Evolutionary conservation across 2,113 vertebrate genomes (phyloP).

Genomic region (Pseudorasbora parva): DNA sequence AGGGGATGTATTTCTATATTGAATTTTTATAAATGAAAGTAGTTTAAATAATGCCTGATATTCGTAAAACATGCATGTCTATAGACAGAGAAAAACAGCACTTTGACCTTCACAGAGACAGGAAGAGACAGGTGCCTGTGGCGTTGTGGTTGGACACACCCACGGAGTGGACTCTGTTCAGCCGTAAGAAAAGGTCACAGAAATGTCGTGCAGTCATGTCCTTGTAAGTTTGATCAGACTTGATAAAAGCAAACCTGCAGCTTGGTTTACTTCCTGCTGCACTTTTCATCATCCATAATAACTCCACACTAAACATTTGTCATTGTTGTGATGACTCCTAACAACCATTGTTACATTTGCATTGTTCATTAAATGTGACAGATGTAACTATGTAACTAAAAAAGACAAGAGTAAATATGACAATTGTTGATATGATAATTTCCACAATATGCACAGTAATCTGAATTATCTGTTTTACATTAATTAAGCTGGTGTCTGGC

Average conservation of each 20-base stretch:
- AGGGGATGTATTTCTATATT: background rate
- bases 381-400: too few species aligned
- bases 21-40: background rate
- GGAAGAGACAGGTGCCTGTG: conserved; percentile 43
- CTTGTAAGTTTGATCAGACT: conserved; percentile 38
- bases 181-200: conserved; percentile 27
- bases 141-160: conserved; percentile 44
- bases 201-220: conserved; percentile 45
- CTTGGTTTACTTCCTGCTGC: conserved; percentile 26
- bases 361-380: background rate
- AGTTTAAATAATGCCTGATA: background rate
- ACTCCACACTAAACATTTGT: background rate
- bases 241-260: conserved; percentile 37
- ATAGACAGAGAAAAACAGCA: background rate
- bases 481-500: background rate
- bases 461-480: background rate
- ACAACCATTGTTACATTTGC: background rate
- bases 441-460: background rate
- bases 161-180: conserved; percentile 14
- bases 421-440: background rate
- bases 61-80: background rate
- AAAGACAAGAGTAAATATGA: background rate
- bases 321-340: background rate
- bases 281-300: conserved; percentile 15
- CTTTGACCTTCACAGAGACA: conserved; percentile 52